These are phyloP conservation scores for Apotomis capreana DNA, from an alignment of 2,888 invertebrate genomes.

Conservation along the genomic window DNA sequence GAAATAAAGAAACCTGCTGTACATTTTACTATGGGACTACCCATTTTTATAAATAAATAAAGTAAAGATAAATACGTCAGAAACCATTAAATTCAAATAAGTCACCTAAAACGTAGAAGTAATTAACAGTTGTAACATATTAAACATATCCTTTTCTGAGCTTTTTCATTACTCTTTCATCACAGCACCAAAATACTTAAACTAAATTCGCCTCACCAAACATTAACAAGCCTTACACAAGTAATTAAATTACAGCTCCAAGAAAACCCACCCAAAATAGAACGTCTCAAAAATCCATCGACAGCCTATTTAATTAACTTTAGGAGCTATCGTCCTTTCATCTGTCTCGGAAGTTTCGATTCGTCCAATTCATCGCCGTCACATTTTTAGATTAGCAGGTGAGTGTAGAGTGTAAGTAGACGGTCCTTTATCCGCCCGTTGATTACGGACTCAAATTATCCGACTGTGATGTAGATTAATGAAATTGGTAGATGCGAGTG, in stretches of 20 bases:
- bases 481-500: neutral
- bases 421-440: conserved; percentile 61
- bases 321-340: conserved; percentile 41
- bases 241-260: conserved; percentile 14
- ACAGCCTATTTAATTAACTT: conserved; percentile 40
- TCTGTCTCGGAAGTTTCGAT: conserved; percentile 52
- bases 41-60: too few species aligned
- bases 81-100: too few species aligned
- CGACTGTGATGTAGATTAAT: conserved; percentile 41
- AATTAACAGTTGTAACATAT: too few species aligned
- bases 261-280: neutral
- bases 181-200: neutral
- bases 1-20: too few species aligned
- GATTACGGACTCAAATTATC: conserved; percentile 76
- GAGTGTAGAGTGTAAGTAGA: conserved; percentile 73
- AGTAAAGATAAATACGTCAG: too few species aligned
- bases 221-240: neutral
- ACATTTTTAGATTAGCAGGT: conserved; percentile 63
- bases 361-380: conserved; percentile 60
- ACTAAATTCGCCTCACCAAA: neutral
- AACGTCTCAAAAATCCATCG: conserved; percentile 34
- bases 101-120: too few species aligned
- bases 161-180: too few species aligned
- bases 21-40: too few species aligned
- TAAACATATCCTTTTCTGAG: too few species aligned